Evolutionary conservation across 2,113 vertebrate genomes (phyloP), one percentile per base, ranked within the genome.

Genomic region (Fukomys damarensis): DNA sequence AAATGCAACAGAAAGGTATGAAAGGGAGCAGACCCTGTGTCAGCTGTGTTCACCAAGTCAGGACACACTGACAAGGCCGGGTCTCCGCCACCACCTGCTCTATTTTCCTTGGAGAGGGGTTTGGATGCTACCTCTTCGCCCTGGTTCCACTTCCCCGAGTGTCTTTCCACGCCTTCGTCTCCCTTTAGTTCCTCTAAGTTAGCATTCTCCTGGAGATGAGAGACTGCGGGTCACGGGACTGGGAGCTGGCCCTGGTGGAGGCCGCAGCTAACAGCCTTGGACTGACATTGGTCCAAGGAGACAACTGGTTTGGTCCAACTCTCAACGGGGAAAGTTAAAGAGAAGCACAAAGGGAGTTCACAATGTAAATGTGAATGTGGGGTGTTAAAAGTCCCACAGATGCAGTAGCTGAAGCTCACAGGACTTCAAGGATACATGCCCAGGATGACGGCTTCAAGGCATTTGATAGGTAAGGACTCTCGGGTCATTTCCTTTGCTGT

Each of bases 401-500:
- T n/a, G 38, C 76, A 58, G 35, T 79, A 70, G 56, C 17, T 0
- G 35, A 28, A 70, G 35, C 26, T 52, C 30, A 38, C 12, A 5
- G 4, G 22, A 14, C 19, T 49, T 54, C 97, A 99, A 99, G 99
- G 99, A 99, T 99, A 99, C 99, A 99, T 99, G 98, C 99, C 99
- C 98, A 99, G 98, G 98, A 99, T 99, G 97, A 99, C 99, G 30
- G 99, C 99, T 98, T 99, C 99, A 82, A 99, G 99, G 98, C 99
- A 99, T 99, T 99, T 99, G 98, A 99, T 99, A 93, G 99, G 99
- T 96, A 99, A 98, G 93, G 99, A 99, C 98, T 99, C 99, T 63
- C 99, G 99, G 98, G 99, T 99, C 99, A 99, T 99, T 98, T 99
- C 99, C 98, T 98, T 99, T 24, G 99, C 99, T 1, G 99, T 99